Percentiles rank a stretch among this genome's conserved stretches.
phyloP scores from a whole-genome alignment of 2,888 invertebrate genomes.

The Anticlea derivata region DNA sequence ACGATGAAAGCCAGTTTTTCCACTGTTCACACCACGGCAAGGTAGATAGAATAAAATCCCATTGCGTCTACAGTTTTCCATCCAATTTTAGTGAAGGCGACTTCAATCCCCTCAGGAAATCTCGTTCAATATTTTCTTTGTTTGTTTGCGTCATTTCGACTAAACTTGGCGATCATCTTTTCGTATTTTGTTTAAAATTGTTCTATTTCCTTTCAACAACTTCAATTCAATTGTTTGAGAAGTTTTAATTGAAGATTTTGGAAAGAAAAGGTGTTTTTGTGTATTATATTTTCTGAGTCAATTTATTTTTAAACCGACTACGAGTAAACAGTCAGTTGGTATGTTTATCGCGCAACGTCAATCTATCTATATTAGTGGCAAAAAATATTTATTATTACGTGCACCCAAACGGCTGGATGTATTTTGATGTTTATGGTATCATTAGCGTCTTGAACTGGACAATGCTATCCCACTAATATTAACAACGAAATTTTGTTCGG shows the following conservation, averaged over 20 bases:
- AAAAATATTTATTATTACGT: not conserved
- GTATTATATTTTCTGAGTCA: not conserved
- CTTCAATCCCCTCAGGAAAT: slow-evolving; percentile 69
- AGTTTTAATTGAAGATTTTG: slow-evolving; percentile 14
- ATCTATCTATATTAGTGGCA: too few relatives aligned
- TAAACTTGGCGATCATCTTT: slow-evolving; percentile 40
- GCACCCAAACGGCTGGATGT: too few relatives aligned
- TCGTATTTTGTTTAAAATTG: slow-evolving; percentile 21
- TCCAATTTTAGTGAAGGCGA: slow-evolving; percentile 67
- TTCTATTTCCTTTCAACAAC: slow-evolving; percentile 22
- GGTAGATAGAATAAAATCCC: slow-evolving; percentile 59
- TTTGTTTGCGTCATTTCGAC: slow-evolving; percentile 58
- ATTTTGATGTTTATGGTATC: too few relatives aligned
- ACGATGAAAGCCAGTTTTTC: slow-evolving; percentile 46
- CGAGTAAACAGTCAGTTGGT: too few relatives aligned
- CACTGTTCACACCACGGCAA: slow-evolving; percentile 30
- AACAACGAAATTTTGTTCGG: too few relatives aligned
- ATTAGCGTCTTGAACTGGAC: too few relatives aligned
- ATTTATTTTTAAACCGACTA: too few relatives aligned
- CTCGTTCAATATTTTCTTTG: slow-evolving; percentile 65
- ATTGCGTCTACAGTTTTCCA: slow-evolving; percentile 66
- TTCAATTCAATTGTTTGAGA: slow-evolving; percentile 15
- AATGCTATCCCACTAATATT: too few relatives aligned
- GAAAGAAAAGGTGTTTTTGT: not conserved
- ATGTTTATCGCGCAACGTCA: too few relatives aligned